phyloP scores from a whole-genome alignment of 2,888 invertebrate species.

The Eumerus sabulonum region DNA sequence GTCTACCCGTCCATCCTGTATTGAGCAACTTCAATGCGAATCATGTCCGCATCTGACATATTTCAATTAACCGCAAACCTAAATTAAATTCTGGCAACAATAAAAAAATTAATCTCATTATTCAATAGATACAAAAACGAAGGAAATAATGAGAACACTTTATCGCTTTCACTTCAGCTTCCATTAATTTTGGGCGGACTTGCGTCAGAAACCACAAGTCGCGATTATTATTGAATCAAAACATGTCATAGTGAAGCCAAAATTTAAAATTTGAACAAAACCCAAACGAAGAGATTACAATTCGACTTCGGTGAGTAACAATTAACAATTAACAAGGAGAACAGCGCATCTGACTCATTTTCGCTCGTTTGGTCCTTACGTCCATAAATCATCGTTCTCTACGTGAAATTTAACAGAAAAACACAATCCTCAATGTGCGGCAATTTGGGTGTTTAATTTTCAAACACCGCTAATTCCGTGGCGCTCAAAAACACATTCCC shows the following conservation, averaged over 20 bases:
- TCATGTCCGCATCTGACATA: neutral
- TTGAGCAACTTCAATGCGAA: neutral
- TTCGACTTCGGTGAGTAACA: too few species aligned
- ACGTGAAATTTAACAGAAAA: too few species aligned
- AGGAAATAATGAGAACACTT: neutral
- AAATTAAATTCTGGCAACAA: neutral
- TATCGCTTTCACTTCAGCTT: neutral
- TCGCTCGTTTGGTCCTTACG: neutral
- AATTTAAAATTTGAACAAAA: too few species aligned
- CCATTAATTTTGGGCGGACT: neutral
- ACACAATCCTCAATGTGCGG: too few species aligned
- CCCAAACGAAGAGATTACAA: too few species aligned
- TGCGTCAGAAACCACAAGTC: constrained; percentile 2
- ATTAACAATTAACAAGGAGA: too few species aligned
- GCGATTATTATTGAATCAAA: too few species aligned
- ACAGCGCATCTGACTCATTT: neutral
- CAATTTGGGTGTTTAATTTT: constrained; percentile 9
- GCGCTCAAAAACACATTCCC: neutral
- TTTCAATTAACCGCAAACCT: neutral
- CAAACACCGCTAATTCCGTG: neutral
- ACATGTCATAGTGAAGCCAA: too few species aligned
- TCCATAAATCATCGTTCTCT: too few species aligned
- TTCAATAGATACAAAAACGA: neutral
- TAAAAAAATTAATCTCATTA: neutral
- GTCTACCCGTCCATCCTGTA: neutral